These are phyloP conservation scores for Acleris holmiana DNA, from an alignment of 2,888 invertebrate genomes.

Conservation along the genomic window DNA sequence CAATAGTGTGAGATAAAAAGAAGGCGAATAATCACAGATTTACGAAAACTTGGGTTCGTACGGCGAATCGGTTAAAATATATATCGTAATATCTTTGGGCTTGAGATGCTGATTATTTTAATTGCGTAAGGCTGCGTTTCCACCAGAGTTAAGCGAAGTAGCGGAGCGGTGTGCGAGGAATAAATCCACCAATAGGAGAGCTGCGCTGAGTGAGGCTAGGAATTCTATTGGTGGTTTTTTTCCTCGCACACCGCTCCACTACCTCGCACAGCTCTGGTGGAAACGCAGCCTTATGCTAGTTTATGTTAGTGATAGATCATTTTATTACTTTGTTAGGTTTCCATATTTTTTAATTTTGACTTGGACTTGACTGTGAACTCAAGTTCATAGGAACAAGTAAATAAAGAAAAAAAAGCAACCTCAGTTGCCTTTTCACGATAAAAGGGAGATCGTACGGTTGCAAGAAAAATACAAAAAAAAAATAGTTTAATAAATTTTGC, in stretches of 20 bases:
- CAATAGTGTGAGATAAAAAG: no score
- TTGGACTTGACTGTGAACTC: conserved; percentile 43
- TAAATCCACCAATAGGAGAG: no score
- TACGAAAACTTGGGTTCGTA: not conserved
- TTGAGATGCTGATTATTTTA: not conserved
- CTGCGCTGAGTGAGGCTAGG: no score
- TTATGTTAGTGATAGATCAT: conserved; percentile 32
- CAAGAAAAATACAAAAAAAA: conserved; percentile 30
- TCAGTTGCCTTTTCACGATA: conserved; percentile 60
- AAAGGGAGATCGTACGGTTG: conserved; percentile 65
- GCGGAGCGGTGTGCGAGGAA: no score
- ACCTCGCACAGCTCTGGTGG: no score
- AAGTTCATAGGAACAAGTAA: conserved; percentile 45
- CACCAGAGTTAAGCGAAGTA: no score
- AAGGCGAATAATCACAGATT: not conserved
- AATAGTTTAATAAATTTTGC: conserved; percentile 25
- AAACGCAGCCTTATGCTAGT: conserved; percentile 5
- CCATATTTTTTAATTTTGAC: conserved; percentile 31
- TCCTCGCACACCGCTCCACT: no score
- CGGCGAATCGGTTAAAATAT: not conserved
- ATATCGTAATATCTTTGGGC: not conserved
- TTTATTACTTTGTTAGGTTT: not conserved
- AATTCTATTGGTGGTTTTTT: no score
- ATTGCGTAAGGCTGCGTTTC: no score
- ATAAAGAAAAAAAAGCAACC: conserved; percentile 45